Base-by-base conservation (phyloP, 2,888 invertebrate genomes). In the Drosophila fungiperda region DNA sequence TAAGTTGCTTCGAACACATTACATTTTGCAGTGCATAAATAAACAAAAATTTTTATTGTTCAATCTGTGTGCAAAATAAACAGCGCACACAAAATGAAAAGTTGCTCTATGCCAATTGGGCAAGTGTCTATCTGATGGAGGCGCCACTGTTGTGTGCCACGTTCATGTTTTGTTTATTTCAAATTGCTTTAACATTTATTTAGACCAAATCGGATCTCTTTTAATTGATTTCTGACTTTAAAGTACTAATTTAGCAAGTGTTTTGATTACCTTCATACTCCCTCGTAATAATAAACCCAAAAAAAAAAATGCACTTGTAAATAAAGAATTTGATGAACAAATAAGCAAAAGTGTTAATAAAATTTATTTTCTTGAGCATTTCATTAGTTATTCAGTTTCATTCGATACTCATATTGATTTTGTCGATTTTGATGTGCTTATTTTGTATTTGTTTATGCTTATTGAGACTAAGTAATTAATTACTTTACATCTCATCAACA, bases 41-140 rank as follows among this genome's bases (percentile, higher is more conserved):
- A 89, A 85, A 87, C 82, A 84, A 33, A 36, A 58, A 17, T 81
- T 82, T 82, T 83, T 73, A 79, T 89, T 68, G 82, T 77, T 86
- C 62, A 78, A 64, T 81, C 55, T 87, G 72, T 55, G 73, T 52
- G 69, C 61, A 76, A 75, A 53, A 79, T 71, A 70, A 76, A 76
- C 79, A 75, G 49, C 71, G 50, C 55, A 42, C 48, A 61, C 49
- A 35, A 67, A 79, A 78, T 62, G 52, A 68, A 87, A 87, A 72
- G 58, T n/a, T 55, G 59, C 40, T 29, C 59, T 15, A 80, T 75
- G 70, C 58, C 65, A 61, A 52, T n/a, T 20, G 49, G 54, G 49
- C 48, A 36, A 68, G 29, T 55, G 50, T 32, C 57, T 58, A 50
- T 38, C 58, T 45, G 12, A 45, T 48, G 38, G 40, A 32, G 26